These are phyloP conservation scores for Maccullochella peelii DNA, from an alignment of 2,113 vertebrate species.

Conservation along the genomic window DNA sequence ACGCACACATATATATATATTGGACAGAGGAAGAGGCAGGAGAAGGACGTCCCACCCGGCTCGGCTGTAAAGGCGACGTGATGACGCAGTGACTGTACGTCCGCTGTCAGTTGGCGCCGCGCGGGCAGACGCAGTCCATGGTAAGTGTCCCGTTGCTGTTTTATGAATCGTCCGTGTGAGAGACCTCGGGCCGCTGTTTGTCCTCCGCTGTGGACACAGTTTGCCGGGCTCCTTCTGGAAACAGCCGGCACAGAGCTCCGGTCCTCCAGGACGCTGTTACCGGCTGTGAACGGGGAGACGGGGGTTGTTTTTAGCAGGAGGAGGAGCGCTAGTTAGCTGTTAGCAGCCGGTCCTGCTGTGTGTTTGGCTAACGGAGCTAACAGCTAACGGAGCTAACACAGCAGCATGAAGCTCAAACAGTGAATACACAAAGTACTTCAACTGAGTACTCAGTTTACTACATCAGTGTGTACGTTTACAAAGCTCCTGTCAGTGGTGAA, in stretches of 20 bases:
- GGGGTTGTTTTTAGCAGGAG: not conserved
- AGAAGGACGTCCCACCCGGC: not conserved
- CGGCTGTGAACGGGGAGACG: not conserved
- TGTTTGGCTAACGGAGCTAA: not conserved
- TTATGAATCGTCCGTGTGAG: not conserved
- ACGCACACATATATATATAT: no score
- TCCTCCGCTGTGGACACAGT: no score
- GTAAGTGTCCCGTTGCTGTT: constrained; percentile 53
- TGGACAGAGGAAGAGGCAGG: not conserved
- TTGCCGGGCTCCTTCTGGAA: accelerated
- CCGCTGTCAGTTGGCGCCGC: not conserved
- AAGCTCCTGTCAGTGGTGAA: no score
- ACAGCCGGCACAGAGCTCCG: not conserved
- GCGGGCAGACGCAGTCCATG: constrained; percentile 60
- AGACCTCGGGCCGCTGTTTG: no score
- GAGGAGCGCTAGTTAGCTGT: not conserved
- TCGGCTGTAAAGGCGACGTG: constrained; percentile 20
- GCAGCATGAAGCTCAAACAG: no score
- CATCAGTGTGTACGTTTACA: no score
- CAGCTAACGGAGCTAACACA: not conserved
- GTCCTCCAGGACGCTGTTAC: no score
- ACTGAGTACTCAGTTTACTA: no score
- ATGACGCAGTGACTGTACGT: constrained; percentile 11
- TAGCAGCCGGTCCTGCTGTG: not conserved
- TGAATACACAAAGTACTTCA: no score